Evolutionary conservation across 2,888 invertebrate genomes (phyloP), one percentile per base, ranked within the genome.

Genomic region (Apotomis capreana): DNA sequence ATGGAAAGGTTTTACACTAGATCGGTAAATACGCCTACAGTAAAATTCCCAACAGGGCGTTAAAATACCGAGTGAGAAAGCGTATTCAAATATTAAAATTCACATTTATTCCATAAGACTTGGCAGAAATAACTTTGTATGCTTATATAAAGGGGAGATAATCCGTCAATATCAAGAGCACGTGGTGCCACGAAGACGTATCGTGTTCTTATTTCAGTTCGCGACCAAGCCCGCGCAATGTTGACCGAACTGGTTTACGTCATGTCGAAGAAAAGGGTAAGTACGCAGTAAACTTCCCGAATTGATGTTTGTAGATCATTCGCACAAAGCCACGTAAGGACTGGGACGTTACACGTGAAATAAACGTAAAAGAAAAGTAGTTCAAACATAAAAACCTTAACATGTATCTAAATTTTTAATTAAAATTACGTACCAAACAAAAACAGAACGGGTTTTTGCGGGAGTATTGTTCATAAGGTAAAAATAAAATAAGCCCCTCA

Each of bases 151-250:
- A 70, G 74, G 74, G 75, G 77, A 80, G 75, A 79, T 79, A 80
- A 88, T 88, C 84, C 83, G 82, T 88, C 87, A 87, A 84, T 80
- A 84, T 87, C 87, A 86, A 26, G 15, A 74, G 69, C 87, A 88
- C 80, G 79, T 80, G 87, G 85, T 77, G 73, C 72, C 62, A 51
- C 74, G 72, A 80, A 80, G 80, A 81, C 73, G 78, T 81, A 80
- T 80, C 76, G 77, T 74, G 77, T 78, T 76, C 78, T 81, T 79
- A 76, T 78, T 77, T 74, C 70, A 75, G 69, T 71, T 65, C 69
- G 69, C 61, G 59, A 59, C 67, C 64, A 57, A 65, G 73, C 61
- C 62, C 44, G 46, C 52, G 62, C 68, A 58, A 62, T 72, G 70
- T 74, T 74, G 70, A 70, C 71, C 74, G 54, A 71, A 61, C 71